Conservation (phyloP, 2,888 invertebrate species). For the Buathra laborator region DNA sequence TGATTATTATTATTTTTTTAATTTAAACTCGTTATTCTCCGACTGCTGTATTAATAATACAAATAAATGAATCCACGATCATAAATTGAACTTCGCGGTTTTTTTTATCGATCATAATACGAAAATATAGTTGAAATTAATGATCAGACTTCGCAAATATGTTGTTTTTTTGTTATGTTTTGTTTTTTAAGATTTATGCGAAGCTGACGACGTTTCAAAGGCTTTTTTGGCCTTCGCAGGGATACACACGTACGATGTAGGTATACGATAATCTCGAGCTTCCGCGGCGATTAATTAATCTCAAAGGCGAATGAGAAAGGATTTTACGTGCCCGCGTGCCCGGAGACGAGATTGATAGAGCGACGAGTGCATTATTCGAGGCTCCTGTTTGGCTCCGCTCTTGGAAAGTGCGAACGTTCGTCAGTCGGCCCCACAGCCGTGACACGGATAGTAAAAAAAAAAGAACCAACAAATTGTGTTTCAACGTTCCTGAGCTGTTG, state of each 20-base stretch:
- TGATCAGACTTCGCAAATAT: background rate
- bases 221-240: background rate
- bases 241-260: background rate
- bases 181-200: background rate
- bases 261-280: background rate
- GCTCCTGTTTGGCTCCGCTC: background rate
- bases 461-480: slow-evolving; percentile 33
- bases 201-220: background rate
- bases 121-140: background rate
- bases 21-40: background rate
- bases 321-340: background rate
- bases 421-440: background rate
- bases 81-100: background rate
- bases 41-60: background rate
- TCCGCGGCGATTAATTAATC: slow-evolving; percentile 21
- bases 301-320: slow-evolving; percentile 2
- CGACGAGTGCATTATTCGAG: slow-evolving; percentile 8
- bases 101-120: background rate
- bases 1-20: background rate
- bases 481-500: background rate
- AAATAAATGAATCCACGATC: background rate
- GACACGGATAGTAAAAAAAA: slow-evolving; percentile 25
- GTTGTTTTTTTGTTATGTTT: background rate
- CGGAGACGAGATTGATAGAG: background rate
- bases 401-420: slow-evolving; percentile 35